Conservation (phyloP, 2,888 invertebrate species). For the Ametastegia equiseti region DNA sequence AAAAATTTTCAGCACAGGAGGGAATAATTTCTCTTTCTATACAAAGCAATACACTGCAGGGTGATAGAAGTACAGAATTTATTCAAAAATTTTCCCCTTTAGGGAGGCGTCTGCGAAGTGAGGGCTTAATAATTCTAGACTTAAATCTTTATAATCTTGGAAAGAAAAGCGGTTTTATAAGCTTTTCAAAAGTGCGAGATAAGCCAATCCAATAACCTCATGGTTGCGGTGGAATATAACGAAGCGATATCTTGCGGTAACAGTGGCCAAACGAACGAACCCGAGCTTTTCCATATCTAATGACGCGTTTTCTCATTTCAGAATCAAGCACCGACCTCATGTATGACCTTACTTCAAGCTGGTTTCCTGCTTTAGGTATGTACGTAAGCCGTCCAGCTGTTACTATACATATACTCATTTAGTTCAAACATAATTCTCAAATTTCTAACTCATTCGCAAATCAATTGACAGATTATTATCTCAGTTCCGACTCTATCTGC, state of each 20-base stretch:
- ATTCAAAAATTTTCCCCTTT: too few relatives aligned
- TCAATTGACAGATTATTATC: neutral
- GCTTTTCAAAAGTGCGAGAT: neutral
- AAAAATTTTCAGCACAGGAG: too few relatives aligned
- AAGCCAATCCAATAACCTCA: too few relatives aligned
- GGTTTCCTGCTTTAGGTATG: constrained; percentile 31
- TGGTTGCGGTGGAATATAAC: too few relatives aligned
- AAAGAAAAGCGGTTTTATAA: neutral
- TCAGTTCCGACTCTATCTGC: neutral
- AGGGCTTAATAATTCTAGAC: neutral
- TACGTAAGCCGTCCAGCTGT: neutral
- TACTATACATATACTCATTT: neutral
- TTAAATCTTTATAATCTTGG: neutral
- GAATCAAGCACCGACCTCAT: constrained; percentile 32
- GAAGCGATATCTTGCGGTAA: neutral
- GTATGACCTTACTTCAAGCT: constrained; percentile 30
- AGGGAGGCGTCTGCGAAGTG: neutral
- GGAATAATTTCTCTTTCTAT: too few relatives aligned
- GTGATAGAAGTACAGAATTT: neutral
- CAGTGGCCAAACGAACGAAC: neutral
- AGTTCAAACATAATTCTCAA: neutral
- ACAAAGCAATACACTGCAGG: too few relatives aligned
- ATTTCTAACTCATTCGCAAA: neutral
- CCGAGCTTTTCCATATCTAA: neutral
- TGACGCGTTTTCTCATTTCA: neutral